These are phyloP conservation scores for Calliopum simillimum DNA, from an alignment of 2,888 invertebrate species.

Conservation along the genomic window DNA sequence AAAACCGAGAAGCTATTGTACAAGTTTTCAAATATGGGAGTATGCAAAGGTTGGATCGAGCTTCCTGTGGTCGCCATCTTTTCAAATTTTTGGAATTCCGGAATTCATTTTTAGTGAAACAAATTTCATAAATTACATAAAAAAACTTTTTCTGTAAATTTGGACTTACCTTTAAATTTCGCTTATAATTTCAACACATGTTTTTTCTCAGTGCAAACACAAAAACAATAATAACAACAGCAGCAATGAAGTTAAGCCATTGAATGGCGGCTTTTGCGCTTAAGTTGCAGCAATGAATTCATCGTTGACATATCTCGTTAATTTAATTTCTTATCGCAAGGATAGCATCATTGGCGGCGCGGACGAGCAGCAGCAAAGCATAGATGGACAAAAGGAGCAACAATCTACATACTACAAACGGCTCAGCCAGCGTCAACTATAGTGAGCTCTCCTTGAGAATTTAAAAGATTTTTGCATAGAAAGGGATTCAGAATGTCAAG, in stretches of 20 bases:
- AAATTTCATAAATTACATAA: too few relatives aligned
- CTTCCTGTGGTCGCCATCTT: too few relatives aligned
- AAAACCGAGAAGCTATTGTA: too few relatives aligned
- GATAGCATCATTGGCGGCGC: conserved; percentile 53
- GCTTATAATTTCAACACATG: too few relatives aligned
- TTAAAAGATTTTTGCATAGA: background rate
- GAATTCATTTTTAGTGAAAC: too few relatives aligned
- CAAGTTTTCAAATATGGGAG: too few relatives aligned
- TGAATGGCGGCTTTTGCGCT: conserved; percentile 66
- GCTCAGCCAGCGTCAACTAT: background rate
- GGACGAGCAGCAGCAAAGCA: conserved; percentile 15
- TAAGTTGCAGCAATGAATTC: conserved; percentile 66
- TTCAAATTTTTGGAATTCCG: too few relatives aligned
- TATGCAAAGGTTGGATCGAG: too few relatives aligned
- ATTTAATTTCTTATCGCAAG: conserved; percentile 67
- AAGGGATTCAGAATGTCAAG: conserved; percentile 8
- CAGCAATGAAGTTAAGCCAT: conserved; percentile 1
- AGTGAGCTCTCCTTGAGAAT: too few relatives aligned
- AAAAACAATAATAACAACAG: conserved; percentile 11
- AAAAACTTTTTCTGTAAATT: too few relatives aligned
- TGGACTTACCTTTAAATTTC: too few relatives aligned
- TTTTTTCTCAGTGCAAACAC: background rate
- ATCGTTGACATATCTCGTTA: conserved; percentile 68
- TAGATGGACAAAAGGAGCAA: conserved; percentile 9
- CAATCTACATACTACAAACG: too few relatives aligned